Base-by-base conservation (phyloP, 2,797 vertebrate species). In the Pempheris klunzingeri region DNA sequence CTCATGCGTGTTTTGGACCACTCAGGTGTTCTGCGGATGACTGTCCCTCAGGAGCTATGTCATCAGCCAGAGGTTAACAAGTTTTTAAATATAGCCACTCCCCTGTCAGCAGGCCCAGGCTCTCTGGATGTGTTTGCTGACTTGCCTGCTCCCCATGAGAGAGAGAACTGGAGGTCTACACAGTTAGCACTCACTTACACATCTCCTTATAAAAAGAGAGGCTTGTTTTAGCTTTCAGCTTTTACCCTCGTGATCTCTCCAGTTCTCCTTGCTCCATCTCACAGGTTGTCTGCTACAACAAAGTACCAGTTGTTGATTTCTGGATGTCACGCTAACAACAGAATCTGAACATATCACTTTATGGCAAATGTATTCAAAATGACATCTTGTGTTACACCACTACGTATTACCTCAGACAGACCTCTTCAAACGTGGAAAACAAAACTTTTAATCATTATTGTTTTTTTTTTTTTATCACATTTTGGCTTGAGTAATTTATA, bases 51-150 rank as follows among this genome's bases (percentile, higher is more conserved):
- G 80, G 83, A 60, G 20, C 44, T 50, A 74, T 88, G 85, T 85
- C 83, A 81, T 88, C 86, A 84, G 44, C 83, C 72, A 71, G 77
- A 89, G 87, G 79, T 86, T 86, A 88, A 84, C 88, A 28, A 17
- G 61, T 75, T 77, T 85, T 89, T 91, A 92, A 89, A 92, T 83
- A 86, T 90, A 92, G 82, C 68, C 1, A 0, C 50, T 87, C 85
- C 80, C 84, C 78, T 44, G 82, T 39, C 12, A 11, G 54, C 71
- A 28, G 36, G 44, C 54, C 55, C 38, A 4, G 39, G 22, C 30
- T 57, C 57, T 55, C 54, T 49, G 28, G 7, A 2, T 63, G 44
- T 72, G 78, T 79, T 55, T 66, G 46, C 71, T 44, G 52, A 74
- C 53, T 77, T 6, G 13, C 43, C 7, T 38, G 63, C 38, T 73